These are phyloP conservation scores for Tetragonula clypearis DNA, from an alignment of 1,140 invertebrate genomes.

Conservation along the genomic window DNA sequence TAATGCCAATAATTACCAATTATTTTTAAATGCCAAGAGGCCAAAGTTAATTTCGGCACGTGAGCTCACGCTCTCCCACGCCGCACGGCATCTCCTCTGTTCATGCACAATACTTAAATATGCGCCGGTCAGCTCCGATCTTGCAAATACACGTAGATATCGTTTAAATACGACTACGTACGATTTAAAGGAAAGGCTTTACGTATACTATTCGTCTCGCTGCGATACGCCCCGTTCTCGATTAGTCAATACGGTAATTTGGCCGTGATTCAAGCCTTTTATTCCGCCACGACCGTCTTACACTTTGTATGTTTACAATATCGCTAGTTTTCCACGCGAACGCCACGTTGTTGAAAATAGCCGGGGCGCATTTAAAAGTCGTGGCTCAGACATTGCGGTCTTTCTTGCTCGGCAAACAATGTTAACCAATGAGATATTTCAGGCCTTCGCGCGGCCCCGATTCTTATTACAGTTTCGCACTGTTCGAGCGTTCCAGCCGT, in stretches of 20 bases:
- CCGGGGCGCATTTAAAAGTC: background rate
- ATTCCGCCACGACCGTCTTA: background rate
- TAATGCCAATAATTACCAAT: conserved; percentile 68
- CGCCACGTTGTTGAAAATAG: conserved; percentile 16
- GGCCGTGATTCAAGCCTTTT: conserved; percentile 16
- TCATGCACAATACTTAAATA: conserved; percentile 49
- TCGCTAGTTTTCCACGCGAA: background rate
- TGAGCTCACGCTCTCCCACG: conserved; percentile 66
- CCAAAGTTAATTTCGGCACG: conserved; percentile 67
- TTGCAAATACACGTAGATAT: background rate
- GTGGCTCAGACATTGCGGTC: background rate
- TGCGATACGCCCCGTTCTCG: background rate
- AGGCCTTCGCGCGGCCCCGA: background rate
- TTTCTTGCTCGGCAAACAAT: conserved; percentile 4
- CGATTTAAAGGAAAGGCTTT: background rate
- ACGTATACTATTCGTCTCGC: background rate
- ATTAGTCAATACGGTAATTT: conserved; percentile 32
- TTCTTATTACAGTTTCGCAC: background rate
- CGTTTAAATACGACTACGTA: background rate
- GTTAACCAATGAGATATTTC: conserved; percentile 27
- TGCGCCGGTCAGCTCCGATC: background rate
- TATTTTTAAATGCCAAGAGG: conserved; percentile 64
- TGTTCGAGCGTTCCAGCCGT: conserved; percentile 1
- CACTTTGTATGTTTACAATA: conserved; percentile 38
- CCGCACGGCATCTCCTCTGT: conserved; percentile 14